Evolutionary conservation across 1,140 invertebrate species (phyloP).

Genomic region (Gerris buenoi): DNA sequence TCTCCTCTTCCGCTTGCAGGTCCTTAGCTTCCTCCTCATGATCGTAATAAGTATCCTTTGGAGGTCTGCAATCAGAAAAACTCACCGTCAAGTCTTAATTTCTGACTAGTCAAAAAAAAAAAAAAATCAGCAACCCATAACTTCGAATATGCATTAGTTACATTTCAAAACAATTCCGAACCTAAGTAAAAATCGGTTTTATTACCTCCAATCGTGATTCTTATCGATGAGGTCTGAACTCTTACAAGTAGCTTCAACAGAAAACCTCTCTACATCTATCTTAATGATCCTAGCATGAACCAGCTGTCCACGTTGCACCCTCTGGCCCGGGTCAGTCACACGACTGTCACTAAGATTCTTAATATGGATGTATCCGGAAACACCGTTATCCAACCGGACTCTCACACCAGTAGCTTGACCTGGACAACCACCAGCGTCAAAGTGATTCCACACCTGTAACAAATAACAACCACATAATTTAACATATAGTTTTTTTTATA

Average conservation of each 20-base stretch:
- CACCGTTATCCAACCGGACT: conserved; percentile 79
- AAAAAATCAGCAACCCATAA: background rate
- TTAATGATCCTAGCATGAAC: conserved; percentile 90
- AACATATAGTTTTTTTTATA: no score
- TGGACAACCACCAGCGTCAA: conserved; percentile 86
- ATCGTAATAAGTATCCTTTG: conserved; percentile 85
- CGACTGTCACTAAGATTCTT: conserved; percentile 90
- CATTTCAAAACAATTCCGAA: no score
- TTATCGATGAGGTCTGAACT: conserved; percentile 83
- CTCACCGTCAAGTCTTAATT: no score
- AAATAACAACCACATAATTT: no score
- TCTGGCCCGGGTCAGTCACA: conserved; percentile 81
- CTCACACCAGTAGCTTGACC: conserved; percentile 87
- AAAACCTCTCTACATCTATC: conserved; percentile 88
- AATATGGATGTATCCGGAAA: conserved; percentile 87
- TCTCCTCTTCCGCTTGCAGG: conserved; percentile 57
- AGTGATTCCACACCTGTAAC: conserved; percentile 81
- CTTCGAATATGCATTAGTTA: no score
- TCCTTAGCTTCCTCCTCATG: conserved; percentile 70
- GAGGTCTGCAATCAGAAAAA: conserved; percentile 42
- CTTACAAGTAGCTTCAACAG: conserved; percentile 84
- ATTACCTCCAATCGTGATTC: conserved; percentile 73
- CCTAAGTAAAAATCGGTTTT: no score
- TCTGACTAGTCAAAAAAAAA: conserved; percentile 7
- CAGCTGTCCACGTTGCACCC: conserved; percentile 71